A percentile compares a stretch with the other conserved stretches of the same genome.
These are phyloP conservation scores for Polypterus bichir DNA, from an alignment of 2,113 vertebrate genomes.

Conservation along the genomic window DNA sequence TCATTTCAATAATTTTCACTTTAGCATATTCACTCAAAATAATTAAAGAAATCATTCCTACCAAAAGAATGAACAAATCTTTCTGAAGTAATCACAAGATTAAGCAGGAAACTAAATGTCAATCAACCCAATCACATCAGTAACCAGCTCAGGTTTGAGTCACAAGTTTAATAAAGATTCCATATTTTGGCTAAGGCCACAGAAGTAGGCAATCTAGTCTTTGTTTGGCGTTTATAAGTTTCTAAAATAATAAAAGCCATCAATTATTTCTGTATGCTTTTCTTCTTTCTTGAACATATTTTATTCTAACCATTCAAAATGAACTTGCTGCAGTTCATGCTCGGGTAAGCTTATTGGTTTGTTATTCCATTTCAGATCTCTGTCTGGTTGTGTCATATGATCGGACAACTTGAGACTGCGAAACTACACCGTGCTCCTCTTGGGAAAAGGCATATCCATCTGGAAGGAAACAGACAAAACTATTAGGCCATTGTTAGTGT, in stretches of 20 bases:
- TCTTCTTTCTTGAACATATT: neutral
- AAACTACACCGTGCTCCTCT: conserved; percentile 91
- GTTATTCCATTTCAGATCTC: conserved; percentile 65
- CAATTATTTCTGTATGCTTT: conserved; percentile 17
- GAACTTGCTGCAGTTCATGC: neutral
- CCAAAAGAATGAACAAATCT: too few species aligned
- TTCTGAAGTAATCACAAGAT: neutral
- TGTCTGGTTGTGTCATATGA: conserved; percentile 90
- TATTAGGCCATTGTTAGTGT: too few species aligned
- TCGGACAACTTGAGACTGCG: conserved; percentile 86
- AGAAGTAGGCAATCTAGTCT: conserved; percentile 44
- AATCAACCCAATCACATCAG: conserved; percentile 2
- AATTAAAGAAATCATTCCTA: too few species aligned
- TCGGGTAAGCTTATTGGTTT: conserved; percentile 14
- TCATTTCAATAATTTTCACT: too few species aligned
- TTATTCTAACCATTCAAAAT: too few species aligned
- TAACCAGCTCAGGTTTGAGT: conserved; percentile 1
- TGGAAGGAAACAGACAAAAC: conserved; percentile 35
- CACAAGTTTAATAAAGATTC: conserved; percentile 5
- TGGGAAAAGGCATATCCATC: conserved; percentile 97
- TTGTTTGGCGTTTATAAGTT: conserved; percentile 1
- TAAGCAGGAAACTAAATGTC: neutral
- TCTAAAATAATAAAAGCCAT: too few species aligned
- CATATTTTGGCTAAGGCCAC: conserved; percentile 61
- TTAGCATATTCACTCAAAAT: too few species aligned